Evolutionary conservation across 1,140 invertebrate genomes (phyloP).

Genomic region (Steinernema khuongi): DNA sequence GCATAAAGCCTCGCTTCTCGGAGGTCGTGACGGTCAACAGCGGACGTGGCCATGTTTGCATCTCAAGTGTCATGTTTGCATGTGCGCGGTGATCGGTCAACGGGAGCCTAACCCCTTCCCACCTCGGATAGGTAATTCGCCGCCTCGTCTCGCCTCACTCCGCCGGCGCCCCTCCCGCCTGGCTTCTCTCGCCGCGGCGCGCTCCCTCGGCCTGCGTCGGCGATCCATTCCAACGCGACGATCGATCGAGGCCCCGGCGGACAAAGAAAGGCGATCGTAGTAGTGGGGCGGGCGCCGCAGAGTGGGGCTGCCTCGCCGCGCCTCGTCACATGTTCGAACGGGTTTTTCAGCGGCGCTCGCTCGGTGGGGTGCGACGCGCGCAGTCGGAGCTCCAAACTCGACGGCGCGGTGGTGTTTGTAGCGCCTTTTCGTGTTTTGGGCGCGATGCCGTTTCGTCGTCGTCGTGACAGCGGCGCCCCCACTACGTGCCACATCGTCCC

Average conservation of each 20-base stretch:
- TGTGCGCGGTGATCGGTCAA: not conserved
- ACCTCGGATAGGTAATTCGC: no score
- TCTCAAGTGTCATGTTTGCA: not conserved
- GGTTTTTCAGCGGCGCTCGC: conserved; percentile 7
- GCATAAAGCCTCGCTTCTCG: no score
- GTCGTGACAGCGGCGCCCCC: no score
- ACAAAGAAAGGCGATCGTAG: not conserved
- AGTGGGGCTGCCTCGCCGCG: not conserved
- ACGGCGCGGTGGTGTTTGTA: not conserved
- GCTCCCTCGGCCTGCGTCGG: not conserved
- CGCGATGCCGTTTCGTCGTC: not conserved
- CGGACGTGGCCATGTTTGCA: conserved; percentile 4
- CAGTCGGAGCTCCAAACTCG: conserved; percentile 9
- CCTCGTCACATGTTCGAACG: conserved; percentile 9
- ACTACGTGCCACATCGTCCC: no score
- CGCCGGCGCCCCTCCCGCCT: no score
- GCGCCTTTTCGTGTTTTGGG: not conserved
- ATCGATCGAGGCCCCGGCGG: not conserved
- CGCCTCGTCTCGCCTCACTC: no score
- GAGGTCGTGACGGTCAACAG: not conserved
- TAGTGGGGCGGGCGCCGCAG: not conserved
- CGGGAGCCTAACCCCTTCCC: not conserved
- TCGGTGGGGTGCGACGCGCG: not conserved
- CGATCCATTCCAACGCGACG: not conserved
- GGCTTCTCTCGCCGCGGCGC: not conserved